Evolutionary conservation across 2,888 invertebrate species (phyloP).

Genomic region (Hirtodrosophila trivittata): DNA sequence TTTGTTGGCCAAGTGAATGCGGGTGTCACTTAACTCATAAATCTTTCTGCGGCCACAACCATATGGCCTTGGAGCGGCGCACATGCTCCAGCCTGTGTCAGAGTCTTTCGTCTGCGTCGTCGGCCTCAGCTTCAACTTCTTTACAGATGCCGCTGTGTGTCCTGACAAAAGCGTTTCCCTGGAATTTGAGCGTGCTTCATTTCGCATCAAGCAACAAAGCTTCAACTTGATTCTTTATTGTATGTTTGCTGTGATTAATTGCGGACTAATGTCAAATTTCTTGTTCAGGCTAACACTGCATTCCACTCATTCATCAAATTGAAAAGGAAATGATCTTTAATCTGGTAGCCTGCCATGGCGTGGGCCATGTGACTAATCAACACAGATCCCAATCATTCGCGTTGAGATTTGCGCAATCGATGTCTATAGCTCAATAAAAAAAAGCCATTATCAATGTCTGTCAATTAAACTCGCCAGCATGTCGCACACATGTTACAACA

Average conservation of each 20-base stretch:
- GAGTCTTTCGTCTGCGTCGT: constrained; percentile 3
- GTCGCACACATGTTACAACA: constrained; percentile 58
- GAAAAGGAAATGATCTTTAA: constrained; percentile 15
- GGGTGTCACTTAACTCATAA: constrained; percentile 75
- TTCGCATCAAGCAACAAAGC: constrained; percentile 28
- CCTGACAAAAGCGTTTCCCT: constrained; percentile 59
- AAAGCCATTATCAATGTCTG: constrained; percentile 61
- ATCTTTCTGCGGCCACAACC: constrained; percentile 53
- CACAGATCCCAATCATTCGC: constrained; percentile 1
- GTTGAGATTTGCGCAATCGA: constrained; percentile 25
- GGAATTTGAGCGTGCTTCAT: constrained; percentile 46
- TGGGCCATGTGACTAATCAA: constrained; percentile 42
- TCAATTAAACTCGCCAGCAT: constrained; percentile 61
- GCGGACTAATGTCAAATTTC: constrained; percentile 56
- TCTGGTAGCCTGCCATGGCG: constrained; percentile 11
- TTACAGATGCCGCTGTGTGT: constrained; percentile 42
- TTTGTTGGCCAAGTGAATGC: constrained; percentile 66
- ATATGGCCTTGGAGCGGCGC: constrained; percentile 50
- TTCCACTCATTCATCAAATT: constrained; percentile 16
- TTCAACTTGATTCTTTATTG: constrained; percentile 40
- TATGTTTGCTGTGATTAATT: constrained; percentile 60
- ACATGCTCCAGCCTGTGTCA: constrained; percentile 21
- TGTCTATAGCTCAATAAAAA: background rate
- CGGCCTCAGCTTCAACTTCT: constrained; percentile 15
- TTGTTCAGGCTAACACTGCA: constrained; percentile 1